Evolutionary conservation across 2,113 vertebrate species (phyloP).

Genomic region (Amblyornis subalaris): DNA sequence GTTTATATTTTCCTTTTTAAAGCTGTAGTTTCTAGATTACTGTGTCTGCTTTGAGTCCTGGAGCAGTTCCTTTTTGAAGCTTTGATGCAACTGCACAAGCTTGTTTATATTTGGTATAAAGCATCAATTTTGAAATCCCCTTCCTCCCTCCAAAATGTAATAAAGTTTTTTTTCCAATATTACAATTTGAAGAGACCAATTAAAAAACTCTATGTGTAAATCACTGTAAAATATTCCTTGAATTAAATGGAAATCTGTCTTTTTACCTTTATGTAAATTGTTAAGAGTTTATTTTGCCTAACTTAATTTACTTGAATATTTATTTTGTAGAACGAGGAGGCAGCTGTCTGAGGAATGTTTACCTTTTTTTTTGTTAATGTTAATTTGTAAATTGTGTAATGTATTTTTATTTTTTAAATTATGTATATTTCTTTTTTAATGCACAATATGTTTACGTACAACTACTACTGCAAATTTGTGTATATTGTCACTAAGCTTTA

Average conservation of each 20-base stretch:
- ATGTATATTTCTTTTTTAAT: constrained; percentile 88
- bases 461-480: constrained; percentile 82
- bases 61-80: constrained; percentile 27
- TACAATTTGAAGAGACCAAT: constrained; percentile 42
- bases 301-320: constrained; percentile 77
- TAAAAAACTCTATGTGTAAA: constrained; percentile 27
- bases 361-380: constrained; percentile 75
- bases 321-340: constrained; percentile 70
- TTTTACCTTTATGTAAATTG: constrained; percentile 65
- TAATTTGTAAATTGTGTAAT: constrained; percentile 86
- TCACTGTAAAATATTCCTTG: constrained; percentile 63
- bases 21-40: constrained; percentile 47
- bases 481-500: constrained; percentile 83
- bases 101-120: constrained; percentile 36
- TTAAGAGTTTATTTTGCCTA: constrained; percentile 69
- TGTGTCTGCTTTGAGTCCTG: constrained; percentile 61
- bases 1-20: constrained; percentile 48
- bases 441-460: constrained; percentile 85
- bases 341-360: constrained; percentile 82
- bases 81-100: constrained; percentile 19
- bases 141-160: constrained; percentile 36
- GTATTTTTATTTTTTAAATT: constrained; percentile 85
- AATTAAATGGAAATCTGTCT: constrained; percentile 59
- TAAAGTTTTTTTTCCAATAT: constrained; percentile 16
- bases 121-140: constrained; percentile 13